Evolutionary conservation across 2,113 vertebrate genomes (phyloP).

Genomic region (Percina caprodes): DNA sequence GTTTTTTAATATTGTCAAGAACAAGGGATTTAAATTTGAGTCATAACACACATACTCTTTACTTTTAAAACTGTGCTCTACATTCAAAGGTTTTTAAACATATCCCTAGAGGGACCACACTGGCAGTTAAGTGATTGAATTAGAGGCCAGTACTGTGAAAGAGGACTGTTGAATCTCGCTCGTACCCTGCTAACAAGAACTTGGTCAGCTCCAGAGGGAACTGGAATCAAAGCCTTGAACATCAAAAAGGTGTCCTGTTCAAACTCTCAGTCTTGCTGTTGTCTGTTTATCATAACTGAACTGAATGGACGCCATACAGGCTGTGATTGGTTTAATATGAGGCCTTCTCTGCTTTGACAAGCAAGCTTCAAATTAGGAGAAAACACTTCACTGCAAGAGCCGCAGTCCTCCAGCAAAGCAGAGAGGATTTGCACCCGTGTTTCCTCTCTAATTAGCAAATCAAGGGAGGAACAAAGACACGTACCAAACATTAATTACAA

Average conservation of each 20-base stretch:
- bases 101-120: background rate
- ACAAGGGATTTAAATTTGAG: background rate
- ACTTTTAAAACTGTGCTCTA: background rate
- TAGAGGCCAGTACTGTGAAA: background rate
- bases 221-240: constrained; percentile 49
- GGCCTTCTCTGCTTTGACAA: constrained; percentile 52
- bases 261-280: constrained; percentile 21
- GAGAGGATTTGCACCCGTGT: constrained; percentile 65
- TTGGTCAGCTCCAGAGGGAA: constrained; percentile 26
- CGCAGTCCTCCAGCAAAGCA: constrained; percentile 51
- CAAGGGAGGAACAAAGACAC: constrained; percentile 54
- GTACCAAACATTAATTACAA: constrained; percentile 50
- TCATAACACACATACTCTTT: background rate
- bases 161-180: constrained; percentile 13
- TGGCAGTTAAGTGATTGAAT: background rate
- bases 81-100: background rate
- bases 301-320: constrained; percentile 62
- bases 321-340: constrained; percentile 71
- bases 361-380: constrained; percentile 73
- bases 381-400: constrained; percentile 62
- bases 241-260: constrained; percentile 44
- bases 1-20: no score
- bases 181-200: constrained; percentile 21
- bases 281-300: constrained; percentile 54
- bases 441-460: constrained; percentile 78